A percentile compares a stretch with the other conserved stretches of the same genome.
Evolutionary conservation across 2,113 vertebrate genomes (phyloP).

Genomic region (Leucosticte australis): DNA sequence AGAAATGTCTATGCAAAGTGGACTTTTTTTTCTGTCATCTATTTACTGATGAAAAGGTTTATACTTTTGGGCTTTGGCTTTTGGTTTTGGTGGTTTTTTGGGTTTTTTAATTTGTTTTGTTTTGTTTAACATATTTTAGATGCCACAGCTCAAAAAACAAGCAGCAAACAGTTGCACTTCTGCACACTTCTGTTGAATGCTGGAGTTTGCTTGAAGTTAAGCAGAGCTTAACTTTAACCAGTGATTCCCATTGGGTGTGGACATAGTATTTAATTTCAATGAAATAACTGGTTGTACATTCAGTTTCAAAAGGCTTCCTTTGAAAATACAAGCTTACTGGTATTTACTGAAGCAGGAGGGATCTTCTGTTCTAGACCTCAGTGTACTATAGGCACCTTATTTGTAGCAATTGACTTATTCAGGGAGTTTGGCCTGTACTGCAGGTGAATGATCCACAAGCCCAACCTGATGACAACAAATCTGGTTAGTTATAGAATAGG

Average conservation of each 20-base stretch:
- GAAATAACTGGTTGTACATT: not conserved
- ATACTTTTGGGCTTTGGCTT: not conserved
- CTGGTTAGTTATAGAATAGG: not conserved
- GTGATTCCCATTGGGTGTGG: conserved; percentile 22
- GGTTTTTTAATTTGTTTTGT: not conserved
- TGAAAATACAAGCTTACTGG: not conserved
- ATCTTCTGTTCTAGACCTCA: not conserved
- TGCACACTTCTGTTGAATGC: conserved; percentile 19
- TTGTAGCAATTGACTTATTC: not conserved
- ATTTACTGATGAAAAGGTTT: conserved; percentile 21
- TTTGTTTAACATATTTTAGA: conserved; percentile 35
- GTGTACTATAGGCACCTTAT: not conserved
- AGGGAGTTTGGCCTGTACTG: not conserved
- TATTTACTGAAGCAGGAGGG: not conserved
- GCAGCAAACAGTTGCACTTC: conserved; percentile 15
- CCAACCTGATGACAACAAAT: not conserved
- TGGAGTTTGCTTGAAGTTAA: not conserved
- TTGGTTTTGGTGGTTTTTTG: not conserved
- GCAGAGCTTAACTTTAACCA: not conserved
- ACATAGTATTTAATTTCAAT: not conserved
- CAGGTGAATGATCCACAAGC: not conserved
- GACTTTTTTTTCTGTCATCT: conserved; percentile 37
- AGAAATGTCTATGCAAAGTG: conserved; percentile 71
- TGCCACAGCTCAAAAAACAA: conserved; percentile 26
- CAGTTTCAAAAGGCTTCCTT: not conserved